Base-by-base conservation (phyloP, 2,797 vertebrate genomes). In the Micropoecilia bifurca region DNA sequence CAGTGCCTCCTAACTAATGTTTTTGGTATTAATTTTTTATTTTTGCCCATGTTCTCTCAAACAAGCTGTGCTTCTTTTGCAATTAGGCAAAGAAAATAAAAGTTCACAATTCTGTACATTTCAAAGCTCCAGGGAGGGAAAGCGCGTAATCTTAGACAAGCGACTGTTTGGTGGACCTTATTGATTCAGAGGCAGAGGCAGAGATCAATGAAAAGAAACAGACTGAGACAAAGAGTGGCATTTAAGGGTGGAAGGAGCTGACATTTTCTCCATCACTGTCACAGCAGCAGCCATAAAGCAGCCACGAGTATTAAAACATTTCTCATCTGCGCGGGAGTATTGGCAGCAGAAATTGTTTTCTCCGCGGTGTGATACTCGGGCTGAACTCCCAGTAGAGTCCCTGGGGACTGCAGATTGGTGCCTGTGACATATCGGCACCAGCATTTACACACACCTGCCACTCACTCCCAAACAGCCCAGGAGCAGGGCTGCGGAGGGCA, bases 301-400 rank as follows among this genome's bases (percentile, higher is more conserved):
- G 97, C 96, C 90, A 96, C 96, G 97, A 97, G 98, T 98, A 99
- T 99, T 98, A 99, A 98, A 99, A 98, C 97, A 98, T 99, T 97
- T 97, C 97, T 99, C 97, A 98, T 97, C 96, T 94, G 96, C 90
- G 95, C 96, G 92, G 94, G 95, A 96, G 97, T 98, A 99, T 98
- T 98, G 98, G 97, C 97, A 99, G 97, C 96, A 98, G 97, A 97
- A 98, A 98, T 98, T 97, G 97, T 98, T 98, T 98, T 98, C 97
- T 97, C 90, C 96, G 96, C 96, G 95, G 96, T 97, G 97, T 98
- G 97, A 97, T 97, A 98, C 96, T 97, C 96, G 93, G 93, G 96
- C 97, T 97, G 97, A 98, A 97, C 97, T 97, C 97, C 96, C 94
- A 94, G 97, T 96, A 93, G 93, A 93, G 94, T 97, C 97, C 97